A percentile compares a stretch with the other conserved stretches of the same genome.
Conservation (phyloP, 2,888 invertebrate species). For the Oligia strigilis region DNA sequence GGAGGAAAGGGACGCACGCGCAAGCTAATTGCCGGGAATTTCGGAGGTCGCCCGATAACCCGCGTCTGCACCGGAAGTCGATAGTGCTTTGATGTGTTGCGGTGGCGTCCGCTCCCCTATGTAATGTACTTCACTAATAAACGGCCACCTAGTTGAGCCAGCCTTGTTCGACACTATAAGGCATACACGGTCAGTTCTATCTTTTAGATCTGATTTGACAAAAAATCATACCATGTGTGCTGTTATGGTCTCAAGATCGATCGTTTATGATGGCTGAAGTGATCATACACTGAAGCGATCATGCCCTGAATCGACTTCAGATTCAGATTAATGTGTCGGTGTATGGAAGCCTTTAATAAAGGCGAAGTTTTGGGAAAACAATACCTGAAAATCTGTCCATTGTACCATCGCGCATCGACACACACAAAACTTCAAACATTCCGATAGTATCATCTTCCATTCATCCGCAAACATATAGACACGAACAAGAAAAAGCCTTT, state of each 20-base stretch:
- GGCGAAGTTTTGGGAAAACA: neutral
- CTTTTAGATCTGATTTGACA: neutral
- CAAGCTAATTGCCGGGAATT: constrained; percentile 87
- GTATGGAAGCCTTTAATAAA: neutral
- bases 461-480: too few species aligned
- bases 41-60: constrained; percentile 89
- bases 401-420: neutral
- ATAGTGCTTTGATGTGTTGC: constrained; percentile 88
- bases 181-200: neutral
- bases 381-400: too few species aligned
- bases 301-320: neutral
- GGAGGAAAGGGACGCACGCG: constrained; percentile 79
- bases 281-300: neutral
- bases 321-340: neutral
- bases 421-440: too few species aligned
- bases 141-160: constrained; percentile 56
- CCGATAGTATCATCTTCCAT: too few species aligned
- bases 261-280: neutral
- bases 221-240: neutral
- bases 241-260: neutral
- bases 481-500: neutral
- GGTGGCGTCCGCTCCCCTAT: constrained; percentile 81
- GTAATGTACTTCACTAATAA: constrained; percentile 70
- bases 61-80: constrained; percentile 87
- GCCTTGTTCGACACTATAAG: constrained; percentile 2